Percentiles rank a stretch among this genome's conserved stretches.
Conservation (phyloP, 2,797 vertebrate genomes). For the Aulostomus chinensis region DNA sequence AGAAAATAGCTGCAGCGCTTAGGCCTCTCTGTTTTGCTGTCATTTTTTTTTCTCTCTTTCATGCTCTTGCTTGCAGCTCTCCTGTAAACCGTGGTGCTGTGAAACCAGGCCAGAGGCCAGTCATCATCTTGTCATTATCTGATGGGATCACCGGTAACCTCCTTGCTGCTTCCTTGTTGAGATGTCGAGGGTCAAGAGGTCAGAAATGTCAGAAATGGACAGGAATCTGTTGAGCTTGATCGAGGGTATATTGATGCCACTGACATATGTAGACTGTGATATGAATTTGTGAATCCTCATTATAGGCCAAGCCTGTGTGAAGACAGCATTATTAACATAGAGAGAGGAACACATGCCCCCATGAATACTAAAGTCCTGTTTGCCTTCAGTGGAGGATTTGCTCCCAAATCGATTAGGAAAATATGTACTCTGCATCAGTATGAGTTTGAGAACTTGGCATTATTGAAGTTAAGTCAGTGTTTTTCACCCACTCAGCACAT, state of each 20-base stretch:
- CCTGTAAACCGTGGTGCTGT: constrained; percentile 51
- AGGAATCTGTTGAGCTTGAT: constrained; percentile 37
- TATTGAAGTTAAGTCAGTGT: constrained; percentile 56
- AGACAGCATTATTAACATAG: constrained; percentile 75
- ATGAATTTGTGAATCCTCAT: constrained; percentile 76
- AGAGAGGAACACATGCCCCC: constrained; percentile 46
- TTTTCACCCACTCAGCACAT: constrained; percentile 65
- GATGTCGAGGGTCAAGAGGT: constrained; percentile 51
- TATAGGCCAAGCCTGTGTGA: constrained; percentile 65
- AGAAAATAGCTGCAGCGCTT: constrained; percentile 32
- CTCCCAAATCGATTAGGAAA: constrained; percentile 75
- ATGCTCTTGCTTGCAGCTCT: constrained; percentile 39
- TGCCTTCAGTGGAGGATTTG: constrained; percentile 70
- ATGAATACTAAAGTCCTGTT: constrained; percentile 77
- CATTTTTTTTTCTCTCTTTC: constrained; percentile 19
- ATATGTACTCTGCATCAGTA: constrained; percentile 81
- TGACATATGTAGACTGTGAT: constrained; percentile 77
- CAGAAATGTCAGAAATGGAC: constrained; percentile 45
- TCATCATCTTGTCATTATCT: constrained; percentile 70
- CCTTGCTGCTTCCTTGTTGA: constrained; percentile 48
- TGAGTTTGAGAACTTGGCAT: constrained; percentile 67
- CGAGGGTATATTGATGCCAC: constrained; percentile 66
- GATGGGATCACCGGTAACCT: constrained; percentile 58
- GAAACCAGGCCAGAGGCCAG: constrained; percentile 55
- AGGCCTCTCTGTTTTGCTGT: constrained; percentile 30